A percentile compares a stretch with the other conserved stretches of the same genome.
These are phyloP conservation scores for Hippoglossus hippoglossus DNA, from an alignment of 2,797 vertebrate species.

Conservation along the genomic window DNA sequence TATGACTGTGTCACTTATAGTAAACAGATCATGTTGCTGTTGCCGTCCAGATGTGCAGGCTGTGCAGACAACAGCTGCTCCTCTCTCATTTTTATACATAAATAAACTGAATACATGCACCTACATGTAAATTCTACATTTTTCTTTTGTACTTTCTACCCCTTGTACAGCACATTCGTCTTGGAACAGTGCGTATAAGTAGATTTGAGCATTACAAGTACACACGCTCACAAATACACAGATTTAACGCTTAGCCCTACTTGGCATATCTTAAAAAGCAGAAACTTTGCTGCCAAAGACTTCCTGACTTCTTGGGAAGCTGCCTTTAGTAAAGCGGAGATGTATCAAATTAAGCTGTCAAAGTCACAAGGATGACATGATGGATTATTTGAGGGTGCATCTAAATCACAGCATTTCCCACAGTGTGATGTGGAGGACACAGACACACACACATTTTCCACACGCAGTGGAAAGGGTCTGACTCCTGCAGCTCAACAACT, in stretches of 20 bases:
- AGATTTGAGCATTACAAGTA: background rate
- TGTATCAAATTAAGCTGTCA: conserved; percentile 52
- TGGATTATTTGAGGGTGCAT: conserved; percentile 48
- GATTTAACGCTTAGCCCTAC: conserved; percentile 30
- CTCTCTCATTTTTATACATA: too few relatives aligned
- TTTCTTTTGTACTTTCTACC: background rate
- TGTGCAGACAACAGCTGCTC: too few relatives aligned
- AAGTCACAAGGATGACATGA: conserved; percentile 53
- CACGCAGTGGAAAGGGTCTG: too few relatives aligned
- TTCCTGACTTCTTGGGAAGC: conserved; percentile 12
- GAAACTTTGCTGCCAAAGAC: conserved; percentile 41
- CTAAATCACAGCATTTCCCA: conserved; percentile 36
- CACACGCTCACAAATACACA: conserved; percentile 2
- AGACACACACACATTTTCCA: conserved; percentile 7
- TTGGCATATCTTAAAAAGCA: conserved; percentile 33
- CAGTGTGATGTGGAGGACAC: conserved; percentile 18
- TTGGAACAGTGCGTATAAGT: background rate
- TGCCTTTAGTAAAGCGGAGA: conserved; percentile 41
- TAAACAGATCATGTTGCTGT: too few relatives aligned
- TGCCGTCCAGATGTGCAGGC: too few relatives aligned
- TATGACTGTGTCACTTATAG: too few relatives aligned
- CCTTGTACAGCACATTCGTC: background rate
- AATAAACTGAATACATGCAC: background rate
- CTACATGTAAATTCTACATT: background rate
- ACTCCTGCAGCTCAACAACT: too few relatives aligned